These are phyloP conservation scores for Campylomormyrus numenius DNA, from an alignment of 2,113 vertebrate genomes.

Conservation along the genomic window DNA sequence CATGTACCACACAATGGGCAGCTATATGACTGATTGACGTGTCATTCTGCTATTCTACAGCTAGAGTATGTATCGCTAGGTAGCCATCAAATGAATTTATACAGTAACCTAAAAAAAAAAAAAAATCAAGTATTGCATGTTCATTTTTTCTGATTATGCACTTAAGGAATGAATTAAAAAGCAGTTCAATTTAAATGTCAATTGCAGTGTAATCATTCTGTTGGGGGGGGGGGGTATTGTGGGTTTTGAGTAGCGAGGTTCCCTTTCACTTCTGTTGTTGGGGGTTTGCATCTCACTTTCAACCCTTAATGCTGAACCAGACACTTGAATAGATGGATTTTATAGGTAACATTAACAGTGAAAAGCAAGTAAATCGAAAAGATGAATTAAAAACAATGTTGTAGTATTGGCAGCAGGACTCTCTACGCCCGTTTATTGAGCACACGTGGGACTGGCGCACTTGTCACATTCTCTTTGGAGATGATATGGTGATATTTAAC, in stretches of 20 bases:
- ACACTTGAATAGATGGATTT: neutral
- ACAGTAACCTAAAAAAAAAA: neutral
- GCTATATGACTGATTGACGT: neutral
- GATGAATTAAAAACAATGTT: neutral
- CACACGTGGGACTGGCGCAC: no score
- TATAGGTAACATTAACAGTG: neutral
- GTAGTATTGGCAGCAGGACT: neutral
- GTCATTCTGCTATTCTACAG: neutral
- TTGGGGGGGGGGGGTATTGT: neutral
- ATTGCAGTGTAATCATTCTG: neutral
- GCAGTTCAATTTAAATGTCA: neutral
- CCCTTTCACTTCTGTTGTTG: neutral
- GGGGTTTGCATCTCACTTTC: neutral
- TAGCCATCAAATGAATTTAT: neutral
- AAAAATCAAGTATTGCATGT: neutral
- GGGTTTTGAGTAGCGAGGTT: neutral
- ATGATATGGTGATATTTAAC: neutral
- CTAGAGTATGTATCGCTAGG: neutral
- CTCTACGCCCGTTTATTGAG: neutral
- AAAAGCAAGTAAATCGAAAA: neutral
- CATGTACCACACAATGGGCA: neutral
- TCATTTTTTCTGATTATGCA: neutral
- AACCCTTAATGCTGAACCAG: neutral
- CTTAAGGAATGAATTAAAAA: neutral
- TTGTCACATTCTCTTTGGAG: neutral